Conservation (phyloP, 2,797 vertebrate species). For the Epinephelus malabaricus region DNA sequence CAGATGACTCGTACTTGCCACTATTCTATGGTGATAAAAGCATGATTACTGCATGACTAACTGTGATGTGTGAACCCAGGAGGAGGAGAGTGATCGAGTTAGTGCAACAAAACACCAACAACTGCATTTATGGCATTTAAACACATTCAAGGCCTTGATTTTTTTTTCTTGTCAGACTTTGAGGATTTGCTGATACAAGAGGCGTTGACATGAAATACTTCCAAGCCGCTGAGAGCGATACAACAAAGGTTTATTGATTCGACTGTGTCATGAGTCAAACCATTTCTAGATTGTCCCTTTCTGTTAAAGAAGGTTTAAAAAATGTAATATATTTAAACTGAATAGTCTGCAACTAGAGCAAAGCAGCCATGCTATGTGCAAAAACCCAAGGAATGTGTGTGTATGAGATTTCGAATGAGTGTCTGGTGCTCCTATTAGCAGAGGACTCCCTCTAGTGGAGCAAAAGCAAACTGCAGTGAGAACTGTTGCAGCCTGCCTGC, state of each 20-base stretch:
- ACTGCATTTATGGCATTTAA: not conserved
- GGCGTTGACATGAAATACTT: not conserved
- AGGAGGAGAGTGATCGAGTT: not conserved
- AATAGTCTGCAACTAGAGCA: not conserved
- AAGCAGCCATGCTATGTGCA: not conserved
- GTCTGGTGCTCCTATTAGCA: not conserved
- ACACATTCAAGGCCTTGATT: not conserved
- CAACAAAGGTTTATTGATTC: not conserved
- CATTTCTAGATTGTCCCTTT: not conserved
- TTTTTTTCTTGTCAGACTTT: not conserved
- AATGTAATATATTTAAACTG: not conserved
- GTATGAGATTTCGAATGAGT: not conserved
- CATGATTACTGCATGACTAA: not conserved
- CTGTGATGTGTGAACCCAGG: not conserved
- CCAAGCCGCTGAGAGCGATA: not conserved
- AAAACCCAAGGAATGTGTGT: not conserved
- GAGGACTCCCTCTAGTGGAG: conserved; percentile 67
- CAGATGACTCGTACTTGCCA: not conserved
- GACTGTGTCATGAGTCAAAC: not conserved
- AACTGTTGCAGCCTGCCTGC: not conserved
- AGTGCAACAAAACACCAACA: not conserved
- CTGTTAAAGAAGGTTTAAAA: not conserved
- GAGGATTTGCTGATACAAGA: not conserved
- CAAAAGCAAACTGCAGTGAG: conserved; percentile 4
- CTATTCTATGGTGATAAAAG: conserved; percentile 5